Evolutionary conservation across 1,140 invertebrate species (phyloP), one percentile per base, ranked within the genome.

Genomic region (Drosophila ironensis): DNA sequence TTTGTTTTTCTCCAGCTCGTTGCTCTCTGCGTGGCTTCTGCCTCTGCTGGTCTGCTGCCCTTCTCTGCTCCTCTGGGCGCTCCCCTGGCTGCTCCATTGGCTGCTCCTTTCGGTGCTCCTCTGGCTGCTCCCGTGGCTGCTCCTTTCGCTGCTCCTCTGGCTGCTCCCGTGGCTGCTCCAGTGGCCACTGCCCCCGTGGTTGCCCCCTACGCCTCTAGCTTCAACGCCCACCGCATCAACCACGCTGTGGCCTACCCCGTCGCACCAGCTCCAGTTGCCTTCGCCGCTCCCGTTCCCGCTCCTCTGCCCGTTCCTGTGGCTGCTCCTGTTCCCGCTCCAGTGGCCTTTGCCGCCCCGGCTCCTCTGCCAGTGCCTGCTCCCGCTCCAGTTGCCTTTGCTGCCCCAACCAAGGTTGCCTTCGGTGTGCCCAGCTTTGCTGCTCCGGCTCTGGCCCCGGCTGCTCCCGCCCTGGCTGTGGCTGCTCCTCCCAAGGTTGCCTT

Each of bases 161-260:
- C 77, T n/a, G n/a, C n/a, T n/a, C n/a, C n/a, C n/a, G n/a, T n/a
- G n/a, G n/a, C n/a, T n/a, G n/a, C n/a, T 22, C 76, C 76, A 24
- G 38, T 84, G 9, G 90, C 77, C 16, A 68, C 81, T 20, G 75
- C 75, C 9, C 68, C 60, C 4, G 69, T 77, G 19, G 75, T 90
- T 16, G 80, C 91, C 4, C 92, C 93, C 19, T 92, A 92, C 46
- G 92, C 92, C 12, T 91, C 88, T 40, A 92, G 91, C 47, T 93
- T 92, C 81, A 93, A 92, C 47, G 91, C 92, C 0, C 92, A 93
- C 57, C 90, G 91, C 35, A 86, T 93, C 33, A 92, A 93, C 77
- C 93, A 93, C 47, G 92, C 92, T 4, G 76, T 92, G n/a, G 92
- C 92, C 20, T 90, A 90, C 12, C 92, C 92, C 4, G 75, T 84